A percentile compares a stretch with the other conserved stretches of the same genome.
These are phyloP conservation scores for Netelia melanura DNA, from an alignment of 2,888 invertebrate species.

Conservation along the genomic window DNA sequence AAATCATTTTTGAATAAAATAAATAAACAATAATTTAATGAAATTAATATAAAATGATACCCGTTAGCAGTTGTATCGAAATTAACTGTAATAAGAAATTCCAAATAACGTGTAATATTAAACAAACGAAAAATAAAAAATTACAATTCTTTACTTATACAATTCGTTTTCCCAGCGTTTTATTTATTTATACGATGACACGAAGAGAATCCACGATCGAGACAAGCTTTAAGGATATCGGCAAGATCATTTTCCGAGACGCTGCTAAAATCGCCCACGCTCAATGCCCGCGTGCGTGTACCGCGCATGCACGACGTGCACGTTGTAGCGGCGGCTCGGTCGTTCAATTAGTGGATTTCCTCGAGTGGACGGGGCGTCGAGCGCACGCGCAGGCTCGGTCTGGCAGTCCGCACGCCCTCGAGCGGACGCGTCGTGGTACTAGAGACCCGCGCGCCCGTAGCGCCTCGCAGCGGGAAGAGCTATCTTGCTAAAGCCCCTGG, in stretches of 20 bases:
- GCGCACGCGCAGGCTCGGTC: not conserved
- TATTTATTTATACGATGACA: too few relatives aligned
- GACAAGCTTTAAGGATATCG: not conserved
- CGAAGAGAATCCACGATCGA: too few relatives aligned
- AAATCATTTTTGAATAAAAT: too few relatives aligned
- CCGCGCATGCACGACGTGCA: not conserved
- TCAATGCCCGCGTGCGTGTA: too few relatives aligned
- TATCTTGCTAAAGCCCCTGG: constrained; percentile 4
- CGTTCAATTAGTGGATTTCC: constrained; percentile 61
- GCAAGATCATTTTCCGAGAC: constrained; percentile 23
- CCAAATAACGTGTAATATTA: too few relatives aligned
- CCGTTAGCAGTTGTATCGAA: too few relatives aligned
- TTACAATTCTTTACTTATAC: too few relatives aligned
- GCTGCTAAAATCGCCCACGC: not conserved
- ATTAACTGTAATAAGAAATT: too few relatives aligned
- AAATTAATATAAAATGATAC: too few relatives aligned
- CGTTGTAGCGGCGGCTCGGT: constrained; percentile 44
- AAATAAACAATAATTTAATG: too few relatives aligned
- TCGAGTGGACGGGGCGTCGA: constrained; percentile 34
- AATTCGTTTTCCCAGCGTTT: too few relatives aligned
- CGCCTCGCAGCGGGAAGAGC: constrained; percentile 16
- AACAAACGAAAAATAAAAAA: too few relatives aligned
- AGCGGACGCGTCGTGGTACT: constrained; percentile 42
- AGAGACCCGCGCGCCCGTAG: constrained; percentile 35
- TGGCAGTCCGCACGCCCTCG: constrained; percentile 47